phyloP scores from a whole-genome alignment of 2,797 vertebrate species.

The Mormyrus hasselquistii region DNA sequence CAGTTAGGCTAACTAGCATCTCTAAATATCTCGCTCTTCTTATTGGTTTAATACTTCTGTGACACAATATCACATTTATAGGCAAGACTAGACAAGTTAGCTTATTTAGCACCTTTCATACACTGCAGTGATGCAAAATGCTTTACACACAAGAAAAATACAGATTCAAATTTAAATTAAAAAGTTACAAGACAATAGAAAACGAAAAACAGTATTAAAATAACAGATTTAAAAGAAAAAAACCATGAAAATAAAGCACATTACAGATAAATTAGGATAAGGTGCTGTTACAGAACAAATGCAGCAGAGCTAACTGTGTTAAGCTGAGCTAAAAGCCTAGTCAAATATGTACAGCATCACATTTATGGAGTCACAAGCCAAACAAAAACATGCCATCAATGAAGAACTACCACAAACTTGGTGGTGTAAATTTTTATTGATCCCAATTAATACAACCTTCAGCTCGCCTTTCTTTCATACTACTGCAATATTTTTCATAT shows the following conservation, averaged over 20 bases:
- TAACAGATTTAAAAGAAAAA: not conserved
- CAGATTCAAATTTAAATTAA: not conserved
- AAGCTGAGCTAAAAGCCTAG: not conserved
- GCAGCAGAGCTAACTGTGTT: not conserved
- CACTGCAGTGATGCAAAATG: not conserved
- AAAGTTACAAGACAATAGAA: not conserved
- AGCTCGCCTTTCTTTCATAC: not conserved
- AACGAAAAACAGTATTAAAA: not conserved
- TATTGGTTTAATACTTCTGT: not conserved
- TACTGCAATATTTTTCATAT: not conserved
- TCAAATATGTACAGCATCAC: not conserved
- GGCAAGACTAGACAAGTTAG: not conserved
- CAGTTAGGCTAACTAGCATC: not conserved
- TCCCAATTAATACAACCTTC: not conserved
- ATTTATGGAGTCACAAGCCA: not conserved
- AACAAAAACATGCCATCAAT: not conserved
- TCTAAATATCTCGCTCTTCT: not conserved
- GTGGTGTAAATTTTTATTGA: not conserved
- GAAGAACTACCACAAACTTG: not conserved
- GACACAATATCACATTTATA: not conserved
- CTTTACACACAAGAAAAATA: not conserved
- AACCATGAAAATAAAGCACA: not conserved
- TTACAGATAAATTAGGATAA: not conserved
- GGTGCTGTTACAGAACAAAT: not conserved
- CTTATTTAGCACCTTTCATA: not conserved